Base-by-base conservation (phyloP, 2,797 vertebrate genomes). In the Ptychobarbus kaznakovi region DNA sequence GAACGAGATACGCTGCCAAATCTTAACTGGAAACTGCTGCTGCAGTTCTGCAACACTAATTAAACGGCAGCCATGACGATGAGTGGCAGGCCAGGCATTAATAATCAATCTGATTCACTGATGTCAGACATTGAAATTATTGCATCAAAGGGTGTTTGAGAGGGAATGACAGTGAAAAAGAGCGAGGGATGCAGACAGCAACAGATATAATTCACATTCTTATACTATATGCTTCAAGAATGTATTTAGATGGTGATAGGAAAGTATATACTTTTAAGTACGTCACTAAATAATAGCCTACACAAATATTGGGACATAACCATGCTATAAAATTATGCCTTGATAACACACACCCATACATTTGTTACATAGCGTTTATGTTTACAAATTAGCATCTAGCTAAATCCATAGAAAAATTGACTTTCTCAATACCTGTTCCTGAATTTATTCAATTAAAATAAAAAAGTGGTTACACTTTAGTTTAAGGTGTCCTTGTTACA, bases 61-160 rank as follows among this genome's bases (percentile, higher is more conserved):
- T 61, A 61, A 38, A 61, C 10, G 2, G 15, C 66, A 56, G 66
- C 32, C n/a, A 40, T 49, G 51, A 63, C 12, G 44, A 51, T 68
- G 73, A 85, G 75, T 38, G 69, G 65, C 56, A 61, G 46, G 35
- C 65, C 72, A 83, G 74, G 40, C 65, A 86, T 81, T n/a, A 87
- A 85, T 89, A 80, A 80, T 73, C 77, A 72, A 83, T 87, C 73
- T 16, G 56, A 66, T 77, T 72, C 22, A 80, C 5, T 83, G 66
- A 87, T 49, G 35, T 28, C 53, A 74, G 13, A 79, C 61, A 49
- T 20, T 63, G 76, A 58, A 87, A 86, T 68, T 7, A 70, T 75
- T 85, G 65, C 83, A 80, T 79, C 84, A 76, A 32, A 66, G 22
- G n/a, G 49, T 76, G 78, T 51, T 32, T 38, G 58, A 73, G 16